Base-by-base conservation (phyloP, 2,888 invertebrate genomes). In the Cryptocephalus primarius region DNA sequence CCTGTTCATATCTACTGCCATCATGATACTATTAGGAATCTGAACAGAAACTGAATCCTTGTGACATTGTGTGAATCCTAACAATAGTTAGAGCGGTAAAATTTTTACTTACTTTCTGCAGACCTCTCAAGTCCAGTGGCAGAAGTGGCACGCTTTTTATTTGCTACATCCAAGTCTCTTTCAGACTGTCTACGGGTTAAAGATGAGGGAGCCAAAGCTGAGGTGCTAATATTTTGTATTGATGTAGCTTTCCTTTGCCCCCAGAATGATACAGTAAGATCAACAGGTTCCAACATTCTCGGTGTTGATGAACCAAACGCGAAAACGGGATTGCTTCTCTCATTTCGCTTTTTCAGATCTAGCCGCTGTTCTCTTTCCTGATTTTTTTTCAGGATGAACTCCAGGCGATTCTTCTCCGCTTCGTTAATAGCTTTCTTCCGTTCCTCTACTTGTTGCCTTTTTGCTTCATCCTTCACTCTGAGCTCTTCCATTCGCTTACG, bases 271-370 rank as follows among this genome's bases (percentile, higher is more conserved):
- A 83, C 80, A 48, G 81, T 81, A 56, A 85, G 81, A 67, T 89
- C 88, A 51, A 83, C 79, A 46, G 88, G 87, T 67, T 89, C 88
- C 61, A 89, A 75, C 74, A 89, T 80, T 53, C 92, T 77, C 52
- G 92, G 91, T 52, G 90, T 92, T 57, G 90, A 91, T 60, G 90
- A 91, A 49, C 92, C 92, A 72, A 92, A 92, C 46, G 91, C 92
- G 73, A 90, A 92, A 47, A 84, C 85, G 58, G 76, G 75, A 54
- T 80, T 80, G 64, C 79, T 79, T 60, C 85, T 79, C 65, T 89
- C 88, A 60, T 85, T 81, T 62, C 82, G 81, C 61, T 80, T 81
- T 68, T 85, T 87, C 44, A 84, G 78, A 69, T 90, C 90, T 62
- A 90, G 74, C 42, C 71, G 60, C 22, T 66, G 61, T 22, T 62